Evolutionary conservation across 2,888 invertebrate genomes (phyloP).

Genomic region (Drosophila mimica): DNA sequence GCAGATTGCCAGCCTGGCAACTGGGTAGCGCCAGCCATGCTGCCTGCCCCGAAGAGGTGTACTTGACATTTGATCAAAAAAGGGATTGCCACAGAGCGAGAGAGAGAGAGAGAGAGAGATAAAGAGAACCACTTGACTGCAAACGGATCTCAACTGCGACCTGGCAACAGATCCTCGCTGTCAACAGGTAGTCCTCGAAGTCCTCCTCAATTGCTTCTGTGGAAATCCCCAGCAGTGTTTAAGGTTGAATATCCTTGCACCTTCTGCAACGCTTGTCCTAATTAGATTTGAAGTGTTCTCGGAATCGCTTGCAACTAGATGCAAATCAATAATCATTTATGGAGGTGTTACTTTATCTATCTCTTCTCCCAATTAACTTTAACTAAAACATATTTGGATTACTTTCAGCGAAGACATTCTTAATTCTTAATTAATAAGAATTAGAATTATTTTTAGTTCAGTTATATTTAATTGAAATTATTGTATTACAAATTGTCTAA

Average conservation of each 20-base stretch:
- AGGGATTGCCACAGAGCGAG: constrained; percentile 5
- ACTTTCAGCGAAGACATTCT: background rate
- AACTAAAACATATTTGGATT: background rate
- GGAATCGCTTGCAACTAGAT: constrained; percentile 21
- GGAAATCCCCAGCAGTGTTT: constrained; percentile 45
- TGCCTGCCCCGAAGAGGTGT: background rate
- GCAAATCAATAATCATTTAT: constrained; percentile 3
- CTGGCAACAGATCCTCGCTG: background rate
- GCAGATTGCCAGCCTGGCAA: background rate
- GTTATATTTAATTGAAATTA: background rate
- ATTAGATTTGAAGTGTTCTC: constrained; percentile 58
- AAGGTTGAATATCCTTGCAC: constrained; percentile 30
- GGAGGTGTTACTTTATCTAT: background rate
- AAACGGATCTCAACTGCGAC: constrained; percentile 1
- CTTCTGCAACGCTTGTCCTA: constrained; percentile 34
- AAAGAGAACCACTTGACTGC: constrained; percentile 37
- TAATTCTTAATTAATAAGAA: too few species aligned
- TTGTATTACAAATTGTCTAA: background rate
- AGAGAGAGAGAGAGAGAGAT: background rate
- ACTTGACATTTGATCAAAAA: constrained; percentile 44
- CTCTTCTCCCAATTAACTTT: background rate
- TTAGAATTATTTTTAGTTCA: background rate
- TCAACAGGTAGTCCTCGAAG: constrained; percentile 16
- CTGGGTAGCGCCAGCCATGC: background rate
- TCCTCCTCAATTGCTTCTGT: constrained; percentile 43